Conservation (phyloP, 1,140 invertebrate genomes). For the Metaphire vulgaris region DNA sequence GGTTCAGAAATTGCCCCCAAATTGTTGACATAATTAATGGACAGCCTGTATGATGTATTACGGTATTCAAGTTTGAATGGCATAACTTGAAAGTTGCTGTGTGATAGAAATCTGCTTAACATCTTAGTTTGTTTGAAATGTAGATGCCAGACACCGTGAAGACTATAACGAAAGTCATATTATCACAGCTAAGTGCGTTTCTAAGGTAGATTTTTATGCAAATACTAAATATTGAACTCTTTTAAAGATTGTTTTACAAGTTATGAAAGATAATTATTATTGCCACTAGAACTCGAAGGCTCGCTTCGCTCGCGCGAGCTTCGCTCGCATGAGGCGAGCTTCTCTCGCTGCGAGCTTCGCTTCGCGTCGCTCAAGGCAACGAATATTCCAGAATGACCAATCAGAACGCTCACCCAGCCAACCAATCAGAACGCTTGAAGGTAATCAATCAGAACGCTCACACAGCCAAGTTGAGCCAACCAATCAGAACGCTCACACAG, state of each 20-base stretch:
- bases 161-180: slow-evolving; percentile 52
- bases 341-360: no score
- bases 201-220: slow-evolving; percentile 36
- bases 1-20: background rate
- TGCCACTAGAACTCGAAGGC: no score
- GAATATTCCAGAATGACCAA: no score
- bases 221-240: background rate
- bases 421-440: no score
- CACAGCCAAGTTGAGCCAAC: no score
- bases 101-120: background rate
- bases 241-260: slow-evolving; percentile 3
- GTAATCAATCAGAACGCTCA: no score
- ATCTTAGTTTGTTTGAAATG: slow-evolving; percentile 25
- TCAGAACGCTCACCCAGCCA: no score
- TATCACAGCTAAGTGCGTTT: slow-evolving; percentile 46
- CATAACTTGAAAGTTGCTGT: background rate
- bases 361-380: no score
- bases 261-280: no score
- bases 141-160: slow-evolving; percentile 46
- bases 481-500: no score
- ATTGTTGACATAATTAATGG: background rate
- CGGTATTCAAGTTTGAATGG: background rate
- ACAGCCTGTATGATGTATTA: background rate
- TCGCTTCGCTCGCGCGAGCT: no score
- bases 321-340: no score